A percentile compares a stretch with the other conserved stretches of the same genome.
Evolutionary conservation across 1,140 invertebrate species (phyloP).

Genomic region (Cydia strobilella): DNA sequence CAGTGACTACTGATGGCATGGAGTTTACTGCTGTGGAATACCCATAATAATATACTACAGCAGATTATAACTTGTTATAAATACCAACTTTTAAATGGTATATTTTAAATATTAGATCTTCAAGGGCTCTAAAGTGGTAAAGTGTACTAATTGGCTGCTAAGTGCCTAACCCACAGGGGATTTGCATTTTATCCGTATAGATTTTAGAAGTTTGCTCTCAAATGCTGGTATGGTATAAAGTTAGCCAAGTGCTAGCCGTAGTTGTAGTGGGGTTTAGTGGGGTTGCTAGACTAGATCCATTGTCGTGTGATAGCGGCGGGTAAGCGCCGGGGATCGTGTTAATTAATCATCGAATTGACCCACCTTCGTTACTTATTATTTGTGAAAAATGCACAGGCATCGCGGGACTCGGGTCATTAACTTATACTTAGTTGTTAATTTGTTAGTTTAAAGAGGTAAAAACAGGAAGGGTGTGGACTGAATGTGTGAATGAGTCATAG

Average conservation of each 20-base stretch:
- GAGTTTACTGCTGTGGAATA: neutral
- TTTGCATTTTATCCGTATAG: neutral
- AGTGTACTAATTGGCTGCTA: neutral
- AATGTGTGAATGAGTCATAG: constrained; percentile 1
- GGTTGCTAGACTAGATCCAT: neutral
- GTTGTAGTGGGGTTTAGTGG: neutral
- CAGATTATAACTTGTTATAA: neutral
- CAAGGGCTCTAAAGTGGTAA: neutral
- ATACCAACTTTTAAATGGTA: constrained; percentile 1
- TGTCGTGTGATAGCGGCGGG: neutral
- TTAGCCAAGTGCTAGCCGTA: neutral
- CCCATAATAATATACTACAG: neutral
- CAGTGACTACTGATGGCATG: neutral
- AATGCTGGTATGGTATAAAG: neutral
- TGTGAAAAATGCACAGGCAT: neutral
- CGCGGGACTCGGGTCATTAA: constrained; percentile 3
- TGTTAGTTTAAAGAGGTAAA: constrained; percentile 5
- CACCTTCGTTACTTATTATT: constrained; percentile 6
- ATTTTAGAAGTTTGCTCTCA: neutral
- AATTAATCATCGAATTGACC: constrained; percentile 28
- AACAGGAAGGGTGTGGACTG: neutral
- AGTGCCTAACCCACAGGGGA: neutral
- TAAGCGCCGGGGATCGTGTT: neutral
- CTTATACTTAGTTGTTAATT: constrained; percentile 3
- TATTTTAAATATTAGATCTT: neutral